Base-by-base conservation (phyloP, 2,797 vertebrate genomes). In the Lepus townsendii region DNA sequence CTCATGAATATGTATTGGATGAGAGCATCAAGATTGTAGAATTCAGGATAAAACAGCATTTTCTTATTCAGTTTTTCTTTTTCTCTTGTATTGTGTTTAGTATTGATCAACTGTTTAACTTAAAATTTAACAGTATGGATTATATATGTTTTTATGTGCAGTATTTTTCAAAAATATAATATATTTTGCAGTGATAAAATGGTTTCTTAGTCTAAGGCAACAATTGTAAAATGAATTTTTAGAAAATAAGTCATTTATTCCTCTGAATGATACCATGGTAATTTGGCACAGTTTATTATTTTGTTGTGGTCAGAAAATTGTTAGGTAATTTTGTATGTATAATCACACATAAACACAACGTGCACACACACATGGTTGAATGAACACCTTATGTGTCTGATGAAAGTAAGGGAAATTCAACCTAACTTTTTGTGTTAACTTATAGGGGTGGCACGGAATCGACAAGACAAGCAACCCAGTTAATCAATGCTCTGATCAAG, bases 401-500 rank as follows among this genome's bases (percentile, higher is more conserved):
- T 52, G 47, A 86, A 91, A 47, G 42, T 65, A 90, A 26, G 20
- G 26, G n/a, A 76, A 72, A 68, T 69, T 83, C 4, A 16, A 35
- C 42, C 78, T 97, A 86, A 95, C 69, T 78, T 65, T 88, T 77
- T 91, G 16, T 82, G 54, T 95, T 30, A 68, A 52, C 50, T 54
- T 82, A 0, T 38, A 99, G 98, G 93, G 98, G 98, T 97, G 98
- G 98, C 97, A 99, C 98, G 20, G 98, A 99, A 96, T 99, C 98
- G 3, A 99, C 98, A 57, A 98, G 98, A 86, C 98, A 99, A 96
- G 98, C 98, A 93, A 99, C 98, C 0, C 98, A 99, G 95, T 96
- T 99, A 93, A 99, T 99, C 87, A 99, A 98, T 65, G 98, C 98
- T 95, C 96, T 99, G 94, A 99, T 99, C 92, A 99, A 99, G 96